Base-by-base conservation (phyloP, 1,140 invertebrate genomes). In the Aphaenogaster floridana region DNA sequence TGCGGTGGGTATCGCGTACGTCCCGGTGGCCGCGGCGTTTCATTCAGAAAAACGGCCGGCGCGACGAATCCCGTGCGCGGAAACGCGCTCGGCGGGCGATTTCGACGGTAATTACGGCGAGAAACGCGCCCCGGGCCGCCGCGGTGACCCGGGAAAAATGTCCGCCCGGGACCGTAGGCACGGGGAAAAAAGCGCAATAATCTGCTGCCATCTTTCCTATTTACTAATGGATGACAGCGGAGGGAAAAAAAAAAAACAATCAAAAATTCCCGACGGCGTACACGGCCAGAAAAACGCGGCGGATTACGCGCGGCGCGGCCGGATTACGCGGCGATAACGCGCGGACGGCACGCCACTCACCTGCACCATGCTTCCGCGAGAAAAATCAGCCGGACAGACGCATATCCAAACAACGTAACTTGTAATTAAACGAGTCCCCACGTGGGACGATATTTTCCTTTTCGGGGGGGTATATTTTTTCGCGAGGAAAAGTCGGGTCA, bases 201-300 rank as follows among this genome's bases (percentile, higher is more conserved):
- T 95, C 95, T 94, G 94, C 94, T 95, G 94, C 94, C 95, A 95
- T 95, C 94, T 95, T 95, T 95, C 94, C 94, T 95, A 95, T 95
- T 95, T 95, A 95, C 94, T 95, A 95, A 95, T 95, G 95, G 95
- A 95, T 95, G 94, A 94, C 93, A 95, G 94, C 36, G 54, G n/a
- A 42, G 54, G 72, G n/a, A 39, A 54, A 59, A 93, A 94, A 94
- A 94, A 94, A 95, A 95, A 95, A 94, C 93, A 95, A 95, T 94
- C 91, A 94, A 95, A 95, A 95, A 95, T 93, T 93, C 92, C 93
- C 93, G 89, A 93, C 91, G 91, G 42, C 88, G 45, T 28, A 36
- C 89, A 88, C 81, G 92, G 90, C 86, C 88, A 91, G 92, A 94
- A 92, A 94, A 92, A 92, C 81, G 66, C 88, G 79, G 59, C 86